Base-by-base conservation (phyloP, 2,113 vertebrate genomes). In the Nerophis lumbriciformis region DNA sequence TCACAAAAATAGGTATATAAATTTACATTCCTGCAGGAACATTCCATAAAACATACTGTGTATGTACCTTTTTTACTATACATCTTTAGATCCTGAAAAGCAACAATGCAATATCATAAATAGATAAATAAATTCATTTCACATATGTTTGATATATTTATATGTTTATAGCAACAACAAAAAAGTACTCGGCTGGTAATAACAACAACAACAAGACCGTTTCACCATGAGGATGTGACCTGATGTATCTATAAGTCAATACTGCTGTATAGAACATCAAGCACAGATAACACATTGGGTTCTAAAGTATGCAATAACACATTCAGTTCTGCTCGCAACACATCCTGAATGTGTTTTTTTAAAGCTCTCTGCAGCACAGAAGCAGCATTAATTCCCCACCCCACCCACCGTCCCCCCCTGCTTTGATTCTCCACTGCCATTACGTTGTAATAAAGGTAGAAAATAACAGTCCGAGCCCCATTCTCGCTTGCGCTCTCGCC, bases 21-120 rank as follows among this genome's bases (percentile, higher is more conserved):
- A 83, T 85, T 85, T 71, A 81, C 74, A 85, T 85, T 88, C 87
- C 89, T 87, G 89, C 86, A 83, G 79, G 67, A 81, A 84, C 84
- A 85, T 79, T 87, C 11, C 75, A 84, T 77, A 76, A 85, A 82
- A 81, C 83, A 83, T 85, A 42, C 39, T 42, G 39, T 42, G 42
- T 45, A 45, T 6, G 4, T 11, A 45, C 42, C 12, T 48, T 73
- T 69, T 45, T 67, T 37, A 54, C 16, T 19, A 13, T 21, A 81
- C 58, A 38, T 78, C 10, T 54, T 78, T 57, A 52, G 63, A 65
- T 71, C 53, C 79, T 59, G 74, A 71, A 72, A 84, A 81, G 78
- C 77, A 83, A 79, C 66, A 73, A 53, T 56, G 6, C 19, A 65
- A 71, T 71, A 54, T 78, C 68, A 72, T 84, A 82, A 81, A 85